Conservation (phyloP, 2,113 vertebrate species). For the Eublepharis macularius region DNA sequence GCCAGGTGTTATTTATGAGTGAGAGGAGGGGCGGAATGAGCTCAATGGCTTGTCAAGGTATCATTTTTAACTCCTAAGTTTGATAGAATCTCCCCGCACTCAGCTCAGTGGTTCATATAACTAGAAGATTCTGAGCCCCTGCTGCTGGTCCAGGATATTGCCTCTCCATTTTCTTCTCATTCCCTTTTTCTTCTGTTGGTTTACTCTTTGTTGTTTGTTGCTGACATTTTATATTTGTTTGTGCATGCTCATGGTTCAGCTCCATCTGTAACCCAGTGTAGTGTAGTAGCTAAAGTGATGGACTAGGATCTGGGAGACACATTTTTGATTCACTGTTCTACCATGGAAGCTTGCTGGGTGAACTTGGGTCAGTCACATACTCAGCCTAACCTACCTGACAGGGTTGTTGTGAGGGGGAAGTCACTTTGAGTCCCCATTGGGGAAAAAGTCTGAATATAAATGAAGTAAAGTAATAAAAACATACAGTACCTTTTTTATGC, state of each 20-base stretch:
- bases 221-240: background rate
- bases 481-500: background rate
- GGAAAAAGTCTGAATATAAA: too few relatives aligned
- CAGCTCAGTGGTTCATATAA: background rate
- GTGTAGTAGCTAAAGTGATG: too few relatives aligned
- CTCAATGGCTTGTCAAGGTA: background rate
- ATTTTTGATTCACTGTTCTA: too few relatives aligned
- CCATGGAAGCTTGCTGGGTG: too few relatives aligned
- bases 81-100: background rate
- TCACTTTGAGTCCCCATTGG: too few relatives aligned
- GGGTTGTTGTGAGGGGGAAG: too few relatives aligned
- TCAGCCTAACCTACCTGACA: too few relatives aligned
- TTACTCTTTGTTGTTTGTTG: too few relatives aligned
- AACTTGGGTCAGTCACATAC: too few relatives aligned
- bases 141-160: background rate
- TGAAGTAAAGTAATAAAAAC: too few relatives aligned
- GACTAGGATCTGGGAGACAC: too few relatives aligned
- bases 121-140: background rate
- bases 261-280: too few relatives aligned
- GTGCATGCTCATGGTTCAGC: conserved; percentile 4
- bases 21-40: background rate
- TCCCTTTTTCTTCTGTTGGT: accelerated
- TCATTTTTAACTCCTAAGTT: background rate
- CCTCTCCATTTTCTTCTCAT: background rate
- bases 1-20: background rate